Evolutionary conservation across 2,888 invertebrate genomes (phyloP).

Genomic region (Maniola hyperantus): DNA sequence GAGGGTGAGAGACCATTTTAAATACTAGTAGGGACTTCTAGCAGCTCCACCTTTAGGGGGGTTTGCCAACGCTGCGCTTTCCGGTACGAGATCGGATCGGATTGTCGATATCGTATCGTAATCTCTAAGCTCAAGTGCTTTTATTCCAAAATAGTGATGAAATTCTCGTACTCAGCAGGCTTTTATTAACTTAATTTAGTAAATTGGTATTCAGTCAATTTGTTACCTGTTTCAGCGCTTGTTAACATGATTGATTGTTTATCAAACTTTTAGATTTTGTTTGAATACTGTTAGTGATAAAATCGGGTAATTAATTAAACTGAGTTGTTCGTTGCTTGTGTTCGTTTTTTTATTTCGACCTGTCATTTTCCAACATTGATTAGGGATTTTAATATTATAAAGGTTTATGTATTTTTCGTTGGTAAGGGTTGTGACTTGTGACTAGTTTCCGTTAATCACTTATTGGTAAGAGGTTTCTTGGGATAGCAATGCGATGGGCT

Average conservation of each 20-base stretch:
- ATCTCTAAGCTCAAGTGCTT: background rate
- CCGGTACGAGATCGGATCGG: no score
- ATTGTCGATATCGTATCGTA: slow-evolving; percentile 4
- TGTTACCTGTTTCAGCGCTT: background rate
- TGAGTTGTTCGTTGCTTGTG: background rate
- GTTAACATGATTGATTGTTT: slow-evolving; percentile 1
- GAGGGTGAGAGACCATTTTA: no score
- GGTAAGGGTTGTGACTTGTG: no score
- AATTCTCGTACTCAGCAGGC: slow-evolving; percentile 1
- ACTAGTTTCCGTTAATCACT: no score
- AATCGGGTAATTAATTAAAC: slow-evolving; percentile 2
- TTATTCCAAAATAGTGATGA: slow-evolving; percentile 7
- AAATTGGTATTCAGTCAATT: slow-evolving; percentile 5
- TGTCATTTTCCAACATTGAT: background rate
- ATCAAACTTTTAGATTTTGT: slow-evolving; percentile 1
- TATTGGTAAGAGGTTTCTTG: no score
- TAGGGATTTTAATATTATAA: background rate
- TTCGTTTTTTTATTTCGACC: background rate
- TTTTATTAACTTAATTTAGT: slow-evolving; percentile 2
- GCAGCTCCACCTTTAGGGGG: no score
- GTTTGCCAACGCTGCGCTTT: no score
- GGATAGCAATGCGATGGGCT: no score
- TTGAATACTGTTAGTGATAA: background rate
- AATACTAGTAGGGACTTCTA: no score
- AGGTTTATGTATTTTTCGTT: no score